Percentiles rank a stretch among this genome's conserved stretches.
phyloP scores from a whole-genome alignment of 2,888 invertebrate genomes.

The Acrobasis consociella region DNA sequence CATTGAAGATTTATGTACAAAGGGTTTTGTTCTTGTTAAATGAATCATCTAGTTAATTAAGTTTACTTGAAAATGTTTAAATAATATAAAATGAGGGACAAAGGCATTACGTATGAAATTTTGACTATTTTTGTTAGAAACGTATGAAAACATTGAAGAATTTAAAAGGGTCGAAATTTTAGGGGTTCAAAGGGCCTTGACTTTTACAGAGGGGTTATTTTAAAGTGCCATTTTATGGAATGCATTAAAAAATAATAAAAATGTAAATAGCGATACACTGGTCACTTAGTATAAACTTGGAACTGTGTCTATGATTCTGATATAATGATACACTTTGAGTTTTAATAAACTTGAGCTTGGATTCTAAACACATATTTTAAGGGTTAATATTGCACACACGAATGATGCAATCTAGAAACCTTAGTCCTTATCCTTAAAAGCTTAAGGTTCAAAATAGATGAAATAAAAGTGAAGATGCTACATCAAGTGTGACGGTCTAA shows the following conservation, averaged over 20 bases:
- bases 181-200: background rate
- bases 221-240: background rate
- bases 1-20: conserved; percentile 11
- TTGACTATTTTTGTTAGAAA: background rate
- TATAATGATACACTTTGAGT: background rate
- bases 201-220: background rate
- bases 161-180: background rate
- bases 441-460: conserved; percentile 23
- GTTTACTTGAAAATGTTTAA: background rate
- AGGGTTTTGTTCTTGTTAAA: conserved; percentile 7
- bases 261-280: background rate
- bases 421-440: background rate
- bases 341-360: background rate
- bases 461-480: conserved; percentile 25
- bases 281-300: background rate
- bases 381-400: background rate
- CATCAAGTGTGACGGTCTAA: conserved; percentile 45
- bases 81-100: background rate
- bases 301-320: background rate
- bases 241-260: background rate
- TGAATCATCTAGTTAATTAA: conserved; percentile 16
- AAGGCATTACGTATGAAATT: background rate
- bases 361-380: background rate
- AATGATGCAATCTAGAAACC: background rate
- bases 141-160: background rate